Conservation (phyloP, 2,113 vertebrate genomes). For the Orientallactaga bullata region DNA sequence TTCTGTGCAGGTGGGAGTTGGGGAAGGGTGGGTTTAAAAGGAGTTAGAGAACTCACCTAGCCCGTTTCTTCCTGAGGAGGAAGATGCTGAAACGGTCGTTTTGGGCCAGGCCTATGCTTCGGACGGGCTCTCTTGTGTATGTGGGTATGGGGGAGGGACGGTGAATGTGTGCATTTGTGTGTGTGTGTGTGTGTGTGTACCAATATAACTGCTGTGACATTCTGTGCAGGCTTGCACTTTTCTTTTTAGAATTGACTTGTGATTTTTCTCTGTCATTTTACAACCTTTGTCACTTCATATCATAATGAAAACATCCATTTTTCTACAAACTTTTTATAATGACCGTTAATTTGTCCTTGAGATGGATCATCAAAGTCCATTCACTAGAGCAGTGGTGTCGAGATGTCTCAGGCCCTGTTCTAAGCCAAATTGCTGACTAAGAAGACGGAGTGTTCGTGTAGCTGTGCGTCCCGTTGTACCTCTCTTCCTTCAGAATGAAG, state of each 20-base stretch:
- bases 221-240: neutral
- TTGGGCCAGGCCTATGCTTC: neutral
- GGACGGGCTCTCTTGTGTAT: neutral
- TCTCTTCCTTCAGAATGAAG: neutral
- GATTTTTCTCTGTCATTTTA: neutral
- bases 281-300: neutral
- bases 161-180: neutral
- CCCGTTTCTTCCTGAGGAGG: neutral
- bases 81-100: neutral
- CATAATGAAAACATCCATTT: neutral
- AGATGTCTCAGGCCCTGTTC: neutral
- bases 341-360: neutral
- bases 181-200: neutral
- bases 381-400: neutral
- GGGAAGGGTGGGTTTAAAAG: fast-evolving
- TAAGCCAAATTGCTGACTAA: neutral
- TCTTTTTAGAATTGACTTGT: neutral
- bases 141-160: neutral
- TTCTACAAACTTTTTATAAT: neutral
- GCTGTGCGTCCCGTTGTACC: fast-evolving
- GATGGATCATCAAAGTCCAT: neutral
- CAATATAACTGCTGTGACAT: too few relatives aligned
- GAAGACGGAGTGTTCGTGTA: too few relatives aligned
- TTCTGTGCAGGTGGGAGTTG: neutral
- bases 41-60: neutral